Base-by-base conservation (phyloP, 1,140 invertebrate species). In the Tenebrio molitor region DNA sequence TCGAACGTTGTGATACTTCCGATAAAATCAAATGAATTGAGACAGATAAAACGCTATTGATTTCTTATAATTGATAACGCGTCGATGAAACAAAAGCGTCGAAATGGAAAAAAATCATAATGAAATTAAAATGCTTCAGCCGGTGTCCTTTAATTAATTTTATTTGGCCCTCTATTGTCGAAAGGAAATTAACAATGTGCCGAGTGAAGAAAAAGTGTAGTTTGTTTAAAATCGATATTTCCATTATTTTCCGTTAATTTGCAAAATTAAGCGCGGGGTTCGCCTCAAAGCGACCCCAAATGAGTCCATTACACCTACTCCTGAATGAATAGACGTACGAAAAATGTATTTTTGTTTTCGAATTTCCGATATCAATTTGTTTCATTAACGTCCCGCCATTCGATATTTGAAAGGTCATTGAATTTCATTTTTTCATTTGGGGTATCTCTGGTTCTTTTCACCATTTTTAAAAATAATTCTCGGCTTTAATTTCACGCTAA, bases 261-360 rank as follows among this genome's bases (percentile, higher is more conserved):
- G 7, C 19, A 12, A 50, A 12, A 50, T 50, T 19, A 50, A n/a
- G n/a, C n/a, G n/a, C 29, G 29, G 4, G 23, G 23, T 50, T 21
- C 19, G 8, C 16, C 17, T 23, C 17, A 50, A 33, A 50, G 16
- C 44, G 19, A 50, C 14, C 44, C 17, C 15, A 17, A 50, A 50
- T 21, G n/a, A 50, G 8, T 50, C n/a, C 29, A 17, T 23, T 50
- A 8, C 17, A 7, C 44, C 17, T 50, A 50, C 17, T 21, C 17
- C 44, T 50, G 42, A n/a, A n/a, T n/a, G n/a, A n/a, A n/a, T n/a
- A n/a, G n/a, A n/a, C n/a, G n/a, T n/a, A n/a, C n/a, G 17, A 21
- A 50, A 50, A 50, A 50, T 17, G 44, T 50, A 17, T 50, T 50
- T 23, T 50, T 50, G 44, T 50, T 50, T 50, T 50, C 19, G n/a